Evolutionary conservation across 1,140 invertebrate species (phyloP).

Genomic region (Temnothorax curvispinosus): DNA sequence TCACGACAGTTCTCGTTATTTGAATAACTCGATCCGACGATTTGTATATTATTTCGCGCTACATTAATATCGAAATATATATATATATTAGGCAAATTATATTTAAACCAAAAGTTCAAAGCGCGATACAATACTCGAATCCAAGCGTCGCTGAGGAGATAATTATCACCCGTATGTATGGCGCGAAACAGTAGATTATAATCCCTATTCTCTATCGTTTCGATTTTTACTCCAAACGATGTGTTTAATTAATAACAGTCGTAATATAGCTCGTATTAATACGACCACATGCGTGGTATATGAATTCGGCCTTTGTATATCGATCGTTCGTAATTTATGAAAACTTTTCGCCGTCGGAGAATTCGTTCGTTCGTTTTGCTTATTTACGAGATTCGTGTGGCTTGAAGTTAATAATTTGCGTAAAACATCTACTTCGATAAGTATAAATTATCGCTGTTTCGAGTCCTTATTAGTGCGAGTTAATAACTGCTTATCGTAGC

Average conservation of each 20-base stretch:
- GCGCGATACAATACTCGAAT: neutral
- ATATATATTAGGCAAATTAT: neutral
- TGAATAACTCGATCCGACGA: neutral
- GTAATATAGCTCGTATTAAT: neutral
- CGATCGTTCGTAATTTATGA: neutral
- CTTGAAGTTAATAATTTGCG: neutral
- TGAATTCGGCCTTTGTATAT: neutral
- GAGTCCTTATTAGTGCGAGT: neutral
- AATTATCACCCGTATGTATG: neutral
- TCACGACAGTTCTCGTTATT: neutral
- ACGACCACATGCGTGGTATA: neutral
- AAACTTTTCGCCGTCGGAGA: neutral
- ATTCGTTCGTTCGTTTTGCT: neutral
- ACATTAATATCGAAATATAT: neutral
- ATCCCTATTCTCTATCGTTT: neutral
- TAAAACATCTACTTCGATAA: neutral
- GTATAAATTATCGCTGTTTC: neutral
- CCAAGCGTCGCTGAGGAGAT: neutral
- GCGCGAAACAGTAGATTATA: slow-evolving; percentile 2
- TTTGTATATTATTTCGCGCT: neutral
- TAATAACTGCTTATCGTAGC: neutral
- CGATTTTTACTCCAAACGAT: neutral
- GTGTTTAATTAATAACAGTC: neutral
- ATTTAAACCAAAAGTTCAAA: slow-evolving; percentile 10
- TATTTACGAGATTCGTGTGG: neutral